These are phyloP conservation scores for Saturnia pavonia DNA, from an alignment of 2,888 invertebrate genomes.

Conservation along the genomic window DNA sequence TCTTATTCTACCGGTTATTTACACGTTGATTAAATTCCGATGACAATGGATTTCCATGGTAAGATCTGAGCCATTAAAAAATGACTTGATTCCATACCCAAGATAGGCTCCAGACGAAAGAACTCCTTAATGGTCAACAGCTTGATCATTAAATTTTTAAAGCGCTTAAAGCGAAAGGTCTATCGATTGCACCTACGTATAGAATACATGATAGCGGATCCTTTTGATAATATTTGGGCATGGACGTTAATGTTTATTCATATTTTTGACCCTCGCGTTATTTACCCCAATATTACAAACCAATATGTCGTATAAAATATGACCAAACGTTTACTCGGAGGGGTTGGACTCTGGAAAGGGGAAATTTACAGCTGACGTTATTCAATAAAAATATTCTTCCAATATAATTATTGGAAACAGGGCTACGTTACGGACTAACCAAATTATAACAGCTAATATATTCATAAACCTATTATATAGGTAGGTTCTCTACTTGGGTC, in stretches of 20 bases:
- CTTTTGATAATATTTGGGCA: slow-evolving; percentile 9
- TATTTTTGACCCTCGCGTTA: slow-evolving; percentile 22
- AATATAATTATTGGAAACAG: not conserved
- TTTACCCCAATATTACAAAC: slow-evolving; percentile 20
- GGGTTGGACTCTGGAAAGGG: not conserved
- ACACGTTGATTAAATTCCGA: no score
- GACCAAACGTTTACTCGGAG: not conserved
- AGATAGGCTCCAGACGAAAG: no score
- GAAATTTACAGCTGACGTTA: slow-evolving; percentile 2
- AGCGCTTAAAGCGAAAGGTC: not conserved
- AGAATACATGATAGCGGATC: not conserved
- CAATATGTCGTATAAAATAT: slow-evolving; percentile 22
- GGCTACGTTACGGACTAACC: not conserved
- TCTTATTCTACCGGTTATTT: no score
- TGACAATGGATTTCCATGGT: no score
- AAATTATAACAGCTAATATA: not conserved
- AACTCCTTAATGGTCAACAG: no score
- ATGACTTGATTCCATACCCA: no score
- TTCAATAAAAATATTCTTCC: not conserved
- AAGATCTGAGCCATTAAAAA: no score
- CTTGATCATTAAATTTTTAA: no score
- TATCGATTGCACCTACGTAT: not conserved
- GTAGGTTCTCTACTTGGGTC: no score
- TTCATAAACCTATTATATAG: no score
- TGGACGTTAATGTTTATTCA: slow-evolving; percentile 20